Base-by-base conservation (phyloP, 2,113 vertebrate species). In the Arenaria interpres region DNA sequence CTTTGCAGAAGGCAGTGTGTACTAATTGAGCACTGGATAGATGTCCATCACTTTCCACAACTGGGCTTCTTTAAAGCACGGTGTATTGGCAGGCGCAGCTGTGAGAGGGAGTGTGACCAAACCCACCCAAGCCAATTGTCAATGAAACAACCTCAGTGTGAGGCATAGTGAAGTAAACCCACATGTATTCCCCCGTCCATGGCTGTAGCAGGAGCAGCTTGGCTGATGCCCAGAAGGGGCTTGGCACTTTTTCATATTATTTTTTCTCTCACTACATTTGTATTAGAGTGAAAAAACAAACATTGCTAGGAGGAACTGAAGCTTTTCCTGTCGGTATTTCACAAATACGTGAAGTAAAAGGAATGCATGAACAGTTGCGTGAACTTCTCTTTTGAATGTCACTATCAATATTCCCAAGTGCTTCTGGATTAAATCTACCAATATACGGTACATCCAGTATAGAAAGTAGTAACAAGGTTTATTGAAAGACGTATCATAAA, bases 11-110 rank as follows among this genome's bases (percentile, higher is more conserved):
- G 37, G 43, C n/a, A 25, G 7, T 14, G 32, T 27, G 14, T 23
- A 32, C 46, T 45, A n/a, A 59, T 1, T 13, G 24, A 78, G 50
- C 33, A 39, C 4, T 77, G 43, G 60, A 39, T 13, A 53, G 25
- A 12, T 10, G 32, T 30, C 60, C 0, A 0, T 6, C 23, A 25
- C 37, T 37, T 78, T 74, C 27, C n/a, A 33, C 33, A 83, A 5
- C 6, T 3, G 9, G 30, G 4, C 24, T 69, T 88, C 45, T 62
- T 71, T 62, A 50, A 62, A 10, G 2, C 12, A 6, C 1, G 6
- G 3, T 11, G 14, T 27, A 8, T 14, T 28, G 16, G 15, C n/a
- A 60, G 59, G 45, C 25, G 27, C 13, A 23, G 24, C 68, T 56
- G 6, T 18, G 21, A 78, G 64, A 50, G 45, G 7, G 7, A 75